These are phyloP conservation scores for Dromococcyx pavoninus DNA, from an alignment of 2,797 vertebrate genomes.

Conservation along the genomic window DNA sequence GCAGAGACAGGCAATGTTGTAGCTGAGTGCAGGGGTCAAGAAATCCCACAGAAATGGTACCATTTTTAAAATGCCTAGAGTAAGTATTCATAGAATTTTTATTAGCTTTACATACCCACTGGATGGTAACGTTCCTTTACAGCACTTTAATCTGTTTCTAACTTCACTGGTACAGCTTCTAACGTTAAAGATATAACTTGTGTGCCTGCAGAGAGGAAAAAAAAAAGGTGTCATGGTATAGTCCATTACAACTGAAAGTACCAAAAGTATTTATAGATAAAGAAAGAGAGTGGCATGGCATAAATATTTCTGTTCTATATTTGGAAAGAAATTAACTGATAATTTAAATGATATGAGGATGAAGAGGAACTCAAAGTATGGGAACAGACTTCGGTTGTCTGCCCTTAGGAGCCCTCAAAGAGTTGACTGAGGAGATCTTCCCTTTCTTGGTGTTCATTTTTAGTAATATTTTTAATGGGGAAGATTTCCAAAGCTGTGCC, in stretches of 20 bases:
- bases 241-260: neutral
- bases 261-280: neutral
- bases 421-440: neutral
- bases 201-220: neutral
- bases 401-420: neutral
- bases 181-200: neutral
- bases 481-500: neutral
- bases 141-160: neutral
- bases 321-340: neutral
- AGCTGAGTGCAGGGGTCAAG: neutral
- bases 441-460: neutral
- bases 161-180: neutral
- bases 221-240: neutral
- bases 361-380: neutral
- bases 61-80: neutral
- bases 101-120: neutral
- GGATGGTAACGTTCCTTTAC: neutral
- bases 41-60: neutral
- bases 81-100: neutral
- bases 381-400: neutral
- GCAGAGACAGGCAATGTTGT: neutral
- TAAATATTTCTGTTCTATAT: neutral
- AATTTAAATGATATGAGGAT: neutral
- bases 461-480: neutral
- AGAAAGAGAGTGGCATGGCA: neutral